Conservation (phyloP, 2,797 vertebrate species). For the Alca torda region DNA sequence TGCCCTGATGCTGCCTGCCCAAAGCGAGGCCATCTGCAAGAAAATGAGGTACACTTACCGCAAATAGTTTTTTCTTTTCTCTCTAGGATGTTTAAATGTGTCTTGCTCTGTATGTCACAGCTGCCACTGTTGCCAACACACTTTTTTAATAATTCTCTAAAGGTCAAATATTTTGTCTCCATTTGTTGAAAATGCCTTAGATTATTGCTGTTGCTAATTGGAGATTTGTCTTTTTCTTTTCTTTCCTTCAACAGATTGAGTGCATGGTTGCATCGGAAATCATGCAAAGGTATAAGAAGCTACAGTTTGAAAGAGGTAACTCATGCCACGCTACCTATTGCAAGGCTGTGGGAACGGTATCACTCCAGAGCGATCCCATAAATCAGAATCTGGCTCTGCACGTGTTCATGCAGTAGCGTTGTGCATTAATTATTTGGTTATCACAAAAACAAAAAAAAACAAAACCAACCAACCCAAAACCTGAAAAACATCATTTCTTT, state of each 20-base stretch:
- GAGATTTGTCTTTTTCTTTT: not conserved
- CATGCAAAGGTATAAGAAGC: constrained; percentile 96
- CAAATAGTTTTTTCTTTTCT: not conserved
- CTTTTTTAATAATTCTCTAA: not conserved
- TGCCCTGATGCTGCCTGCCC: constrained; percentile 96
- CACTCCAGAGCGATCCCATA: not conserved
- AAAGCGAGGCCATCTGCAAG: constrained; percentile 92
- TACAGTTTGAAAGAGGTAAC: constrained; percentile 96
- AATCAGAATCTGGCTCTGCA: not conserved
- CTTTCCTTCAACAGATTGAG: constrained; percentile 85
- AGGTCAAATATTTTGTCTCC: not conserved
- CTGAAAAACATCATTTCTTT: not conserved
- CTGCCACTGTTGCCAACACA: not conserved
- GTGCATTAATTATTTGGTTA: not conserved
- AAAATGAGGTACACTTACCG: constrained; percentile 86
- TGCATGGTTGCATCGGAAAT: constrained; percentile 95
- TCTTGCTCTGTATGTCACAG: not conserved
- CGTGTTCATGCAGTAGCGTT: not conserved
- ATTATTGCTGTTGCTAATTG: not conserved
- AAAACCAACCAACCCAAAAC: not conserved
- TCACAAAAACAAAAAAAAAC: not conserved
- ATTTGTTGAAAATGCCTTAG: not conserved
- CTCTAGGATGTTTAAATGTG: not conserved
- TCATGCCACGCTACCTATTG: not conserved
- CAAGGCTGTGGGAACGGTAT: not conserved